phyloP scores from a whole-genome alignment of 2,888 invertebrate genomes.

The Diaperis boleti region DNA sequence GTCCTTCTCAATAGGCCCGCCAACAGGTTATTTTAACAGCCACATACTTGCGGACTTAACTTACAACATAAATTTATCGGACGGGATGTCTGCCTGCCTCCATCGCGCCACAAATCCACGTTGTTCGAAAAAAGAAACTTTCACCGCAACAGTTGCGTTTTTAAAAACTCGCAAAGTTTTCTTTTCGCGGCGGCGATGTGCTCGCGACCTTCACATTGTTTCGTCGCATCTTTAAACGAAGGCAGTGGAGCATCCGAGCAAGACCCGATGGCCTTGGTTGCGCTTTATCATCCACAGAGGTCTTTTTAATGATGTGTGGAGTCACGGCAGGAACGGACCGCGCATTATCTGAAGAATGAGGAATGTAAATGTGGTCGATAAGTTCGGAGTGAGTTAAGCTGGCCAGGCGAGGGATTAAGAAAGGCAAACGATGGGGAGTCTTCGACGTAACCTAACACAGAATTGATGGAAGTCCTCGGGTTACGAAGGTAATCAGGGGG shows the following conservation, averaged over 20 bases:
- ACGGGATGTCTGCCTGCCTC: not conserved
- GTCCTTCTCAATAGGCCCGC: conserved; percentile 13
- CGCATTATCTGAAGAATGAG: too few relatives aligned
- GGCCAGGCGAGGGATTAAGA: too few relatives aligned
- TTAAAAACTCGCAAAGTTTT: too few relatives aligned
- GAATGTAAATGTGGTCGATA: too few relatives aligned
- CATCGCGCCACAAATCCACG: conserved; percentile 17
- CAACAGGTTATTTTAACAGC: conserved; percentile 27
- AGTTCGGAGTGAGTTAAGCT: too few relatives aligned
- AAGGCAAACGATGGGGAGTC: too few relatives aligned
- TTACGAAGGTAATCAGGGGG: too few relatives aligned
- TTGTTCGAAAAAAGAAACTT: too few relatives aligned
- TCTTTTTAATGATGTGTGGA: not conserved
- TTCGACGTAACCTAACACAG: too few relatives aligned
- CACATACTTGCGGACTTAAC: conserved; percentile 16
- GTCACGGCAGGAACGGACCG: not conserved
- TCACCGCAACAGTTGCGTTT: too few relatives aligned
- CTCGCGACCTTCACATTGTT: conserved; percentile 35
- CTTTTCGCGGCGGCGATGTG: conserved; percentile 14
- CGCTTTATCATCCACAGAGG: conserved; percentile 21
- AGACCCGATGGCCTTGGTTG: conserved; percentile 53
- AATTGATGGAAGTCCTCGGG: too few relatives aligned
- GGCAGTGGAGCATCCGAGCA: conserved; percentile 56
- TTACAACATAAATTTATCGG: conserved; percentile 17
- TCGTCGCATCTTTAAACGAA: conserved; percentile 50